Evolutionary conservation across 1,140 invertebrate genomes (phyloP).

Genomic region (Aphidius ervi): DNA sequence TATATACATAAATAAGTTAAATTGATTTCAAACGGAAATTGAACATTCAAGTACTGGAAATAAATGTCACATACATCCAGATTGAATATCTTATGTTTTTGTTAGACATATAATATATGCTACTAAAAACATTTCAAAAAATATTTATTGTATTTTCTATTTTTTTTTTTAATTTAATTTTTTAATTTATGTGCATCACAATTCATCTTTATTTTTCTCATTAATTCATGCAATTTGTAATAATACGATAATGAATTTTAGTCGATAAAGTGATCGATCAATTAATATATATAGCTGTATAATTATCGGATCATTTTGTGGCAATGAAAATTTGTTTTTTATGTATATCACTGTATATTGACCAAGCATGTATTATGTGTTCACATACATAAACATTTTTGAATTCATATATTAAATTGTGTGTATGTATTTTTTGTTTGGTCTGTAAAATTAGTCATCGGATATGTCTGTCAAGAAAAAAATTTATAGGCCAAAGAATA

Average conservation of each 20-base stretch:
- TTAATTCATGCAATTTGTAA: background rate
- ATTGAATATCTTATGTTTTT: too few relatives aligned
- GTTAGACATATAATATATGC: too few relatives aligned
- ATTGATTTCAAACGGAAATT: too few relatives aligned
- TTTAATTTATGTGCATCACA: too few relatives aligned
- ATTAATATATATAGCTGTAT: too few relatives aligned
- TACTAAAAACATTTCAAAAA: too few relatives aligned
- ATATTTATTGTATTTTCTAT: too few relatives aligned
- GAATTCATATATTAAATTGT: conserved; percentile 8
- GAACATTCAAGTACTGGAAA: too few relatives aligned
- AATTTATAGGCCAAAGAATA: conserved; percentile 27
- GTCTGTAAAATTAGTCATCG: conserved; percentile 9
- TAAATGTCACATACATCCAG: too few relatives aligned
- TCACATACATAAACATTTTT: conserved; percentile 4
- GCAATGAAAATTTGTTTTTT: conserved; percentile 18
- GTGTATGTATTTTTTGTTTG: conserved; percentile 8
- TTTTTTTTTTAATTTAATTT: background rate
- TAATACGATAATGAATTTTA: background rate
- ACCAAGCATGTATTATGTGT: background rate
- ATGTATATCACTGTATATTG: conserved; percentile 3
- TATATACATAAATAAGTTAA: too few relatives aligned
- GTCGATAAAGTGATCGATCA: too few relatives aligned
- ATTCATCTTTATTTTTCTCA: background rate
- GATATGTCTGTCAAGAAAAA: background rate
- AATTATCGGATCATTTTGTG: conserved; percentile 17